Evolutionary conservation across 2,113 vertebrate genomes (phyloP), one percentile per base, ranked within the genome.

Genomic region (Sakesphorus luctuosus): DNA sequence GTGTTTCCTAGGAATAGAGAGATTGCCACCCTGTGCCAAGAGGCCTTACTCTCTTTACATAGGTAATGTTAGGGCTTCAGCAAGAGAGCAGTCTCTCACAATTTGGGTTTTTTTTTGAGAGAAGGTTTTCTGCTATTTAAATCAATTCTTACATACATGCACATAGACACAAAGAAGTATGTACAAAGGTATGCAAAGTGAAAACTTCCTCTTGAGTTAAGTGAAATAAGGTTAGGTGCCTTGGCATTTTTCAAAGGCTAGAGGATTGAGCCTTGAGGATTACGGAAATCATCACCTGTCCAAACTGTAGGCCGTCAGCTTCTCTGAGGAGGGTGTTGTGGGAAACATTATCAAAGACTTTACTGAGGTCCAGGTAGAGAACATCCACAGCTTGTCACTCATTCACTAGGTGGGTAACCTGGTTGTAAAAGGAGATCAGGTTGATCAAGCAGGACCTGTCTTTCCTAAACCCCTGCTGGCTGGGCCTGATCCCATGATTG

Each of bases 21-120:
- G 43, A 15, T 94, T 95, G 89, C 94, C 93, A 87, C 69, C 94
- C 55, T 72, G 77, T 94, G 92, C 58, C 4, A 13, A 18, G 21
- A 83, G 31, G 20, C 35, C 36, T 94, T 66, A 77, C 29, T 96
- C 86, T 89, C 63, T 24, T 50, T 20, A 4, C 31, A 15, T 4
- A 11, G 72, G 36, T 19, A 9, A 2, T 4, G 10, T 11, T 17
- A 50, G 6, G 11, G 26, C 53, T 55, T 31, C 53, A 55, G 53
- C 53, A 55, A 2, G 10, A 36, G 7, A 38, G n/a, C 43, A 8
- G 20, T 1, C 9, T 29, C 63, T 80, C 40, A 15, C 55, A n/a
- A 23, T 58, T 58, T 58, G 55, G 19, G 13, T 5, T 5, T 7
- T 23, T 58, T 23, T 24, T 58, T 23, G 29, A 33, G 18, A 56